phyloP scores from a whole-genome alignment of 2,113 vertebrate species.

The Sula dactylatra region DNA sequence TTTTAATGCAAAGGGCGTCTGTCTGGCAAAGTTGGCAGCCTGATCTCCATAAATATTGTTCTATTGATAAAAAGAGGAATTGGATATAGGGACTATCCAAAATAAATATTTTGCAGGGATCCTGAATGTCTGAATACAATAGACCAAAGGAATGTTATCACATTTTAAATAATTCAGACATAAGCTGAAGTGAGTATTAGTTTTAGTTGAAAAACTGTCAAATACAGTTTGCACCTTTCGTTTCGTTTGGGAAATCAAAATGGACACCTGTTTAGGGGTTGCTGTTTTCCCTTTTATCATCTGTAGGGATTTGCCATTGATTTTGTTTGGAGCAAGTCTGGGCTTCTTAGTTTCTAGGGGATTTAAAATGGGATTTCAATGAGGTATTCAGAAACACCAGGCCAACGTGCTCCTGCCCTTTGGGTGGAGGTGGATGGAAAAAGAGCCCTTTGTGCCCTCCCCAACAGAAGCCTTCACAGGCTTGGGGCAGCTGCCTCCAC shows the following conservation, averaged over 20 bases:
- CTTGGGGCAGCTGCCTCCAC: neutral
- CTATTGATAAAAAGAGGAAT: conserved; percentile 58
- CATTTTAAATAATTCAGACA: conserved; percentile 16
- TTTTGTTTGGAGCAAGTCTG: neutral
- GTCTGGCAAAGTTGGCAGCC: conserved; percentile 50
- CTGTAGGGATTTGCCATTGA: neutral
- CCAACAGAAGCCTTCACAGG: neutral
- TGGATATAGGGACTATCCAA: conserved; percentile 30
- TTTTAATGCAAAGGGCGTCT: conserved; percentile 23
- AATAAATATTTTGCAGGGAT: conserved; percentile 57
- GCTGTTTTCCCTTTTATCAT: neutral
- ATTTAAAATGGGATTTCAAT: neutral
- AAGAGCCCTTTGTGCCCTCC: neutral
- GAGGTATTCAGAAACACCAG: neutral
- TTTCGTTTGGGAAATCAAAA: neutral
- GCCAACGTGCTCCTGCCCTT: rapidly evolving
- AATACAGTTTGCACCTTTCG: neutral
- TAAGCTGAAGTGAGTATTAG: neutral
- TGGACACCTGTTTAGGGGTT: neutral
- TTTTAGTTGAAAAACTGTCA: conserved; percentile 41
- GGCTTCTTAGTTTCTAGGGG: neutral
- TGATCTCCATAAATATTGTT: conserved; percentile 41
- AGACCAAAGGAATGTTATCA: conserved; percentile 13
- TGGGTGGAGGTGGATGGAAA: neutral
- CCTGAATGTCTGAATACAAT: conserved; percentile 18